These are phyloP conservation scores for Hoplias malabaricus DNA, from an alignment of 2,113 vertebrate genomes.

Conservation along the genomic window DNA sequence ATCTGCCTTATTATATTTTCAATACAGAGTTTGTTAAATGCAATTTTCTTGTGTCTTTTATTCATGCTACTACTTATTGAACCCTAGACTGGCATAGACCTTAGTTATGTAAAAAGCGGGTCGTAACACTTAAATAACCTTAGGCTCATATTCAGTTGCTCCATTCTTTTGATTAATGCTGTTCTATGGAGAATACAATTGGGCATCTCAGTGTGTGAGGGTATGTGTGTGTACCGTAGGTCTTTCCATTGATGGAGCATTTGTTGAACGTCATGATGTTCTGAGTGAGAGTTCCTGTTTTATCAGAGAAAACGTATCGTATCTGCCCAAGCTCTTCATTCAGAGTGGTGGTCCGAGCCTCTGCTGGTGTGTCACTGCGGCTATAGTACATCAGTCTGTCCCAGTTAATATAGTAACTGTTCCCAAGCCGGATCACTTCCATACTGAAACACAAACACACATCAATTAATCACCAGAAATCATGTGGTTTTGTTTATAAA, in stretches of 20 bases:
- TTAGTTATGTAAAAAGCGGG: too few relatives aligned
- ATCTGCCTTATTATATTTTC: too few relatives aligned
- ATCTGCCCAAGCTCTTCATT: constrained; percentile 97
- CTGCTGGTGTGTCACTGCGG: constrained; percentile 78
- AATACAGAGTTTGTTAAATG: too few relatives aligned
- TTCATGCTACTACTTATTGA: too few relatives aligned
- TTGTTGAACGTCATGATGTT: constrained; percentile 97
- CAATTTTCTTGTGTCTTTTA: too few relatives aligned
- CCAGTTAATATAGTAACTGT: constrained; percentile 98
- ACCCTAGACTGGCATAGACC: too few relatives aligned
- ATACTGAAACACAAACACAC: constrained; percentile 70
- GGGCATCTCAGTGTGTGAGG: constrained; percentile 1
- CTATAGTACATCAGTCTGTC: constrained; percentile 91
- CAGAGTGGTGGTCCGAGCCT: constrained; percentile 91
- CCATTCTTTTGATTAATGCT: too few relatives aligned
- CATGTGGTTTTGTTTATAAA: too few relatives aligned
- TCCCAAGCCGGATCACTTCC: constrained; percentile 93
- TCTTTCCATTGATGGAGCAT: constrained; percentile 89
- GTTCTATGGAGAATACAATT: too few relatives aligned
- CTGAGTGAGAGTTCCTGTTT: constrained; percentile 95
- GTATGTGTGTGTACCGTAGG: constrained; percentile 74
- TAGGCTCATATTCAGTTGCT: too few relatives aligned
- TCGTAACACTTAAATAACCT: too few relatives aligned
- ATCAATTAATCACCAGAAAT: constrained; percentile 1
- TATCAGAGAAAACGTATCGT: constrained; percentile 95